Evolutionary conservation across 2,113 vertebrate genomes (phyloP), one percentile per base, ranked within the genome.

Genomic region (Scortum barcoo): DNA sequence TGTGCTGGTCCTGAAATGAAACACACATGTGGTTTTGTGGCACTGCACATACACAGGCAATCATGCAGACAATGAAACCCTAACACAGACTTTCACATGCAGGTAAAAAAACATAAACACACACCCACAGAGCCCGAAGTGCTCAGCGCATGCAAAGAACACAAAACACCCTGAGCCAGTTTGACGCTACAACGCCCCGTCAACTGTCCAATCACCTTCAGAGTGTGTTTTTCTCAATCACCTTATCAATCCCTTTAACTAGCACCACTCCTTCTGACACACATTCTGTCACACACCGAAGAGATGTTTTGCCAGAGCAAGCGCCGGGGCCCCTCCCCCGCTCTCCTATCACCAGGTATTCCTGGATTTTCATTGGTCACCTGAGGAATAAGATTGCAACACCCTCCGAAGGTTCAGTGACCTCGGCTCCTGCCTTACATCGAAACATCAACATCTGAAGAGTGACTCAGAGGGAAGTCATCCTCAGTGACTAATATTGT

Each of bases 301-400:
- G n/a, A 24, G 78, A 46, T 88, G 77, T 92, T 86, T 86, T 81
- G 42, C 5, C 53, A 44, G 12, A 62, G 56, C 7, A 14, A 56
- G 77, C 22, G 1, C 1, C 4, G 16, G 1, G 5, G 66, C 84
- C 67, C 24, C 83, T 81, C 87, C 85, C 80, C n/a, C 50, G 13
- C 16, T 44, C 68, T 70, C 28, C 58, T 61, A 69, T 84, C 85
- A 62, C 73, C 90, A 84, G 91, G 63, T 87, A 84, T 85, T 50
- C 65, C 81, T 84, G 61, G 22, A 40, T 83, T 78, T 87, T 81
- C 65, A 92, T 93, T 94, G 93, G 91, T 63, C 79, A 74, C 73
- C 88, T 79, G 69, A 40, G 69, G 54, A 53, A 53, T 26, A 30
- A 46, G 56, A 42, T 58, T 74, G 86, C 50, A 58, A 87, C 91